phyloP scores from a whole-genome alignment of 2,888 invertebrate species.

The Zonitis immaculata region DNA sequence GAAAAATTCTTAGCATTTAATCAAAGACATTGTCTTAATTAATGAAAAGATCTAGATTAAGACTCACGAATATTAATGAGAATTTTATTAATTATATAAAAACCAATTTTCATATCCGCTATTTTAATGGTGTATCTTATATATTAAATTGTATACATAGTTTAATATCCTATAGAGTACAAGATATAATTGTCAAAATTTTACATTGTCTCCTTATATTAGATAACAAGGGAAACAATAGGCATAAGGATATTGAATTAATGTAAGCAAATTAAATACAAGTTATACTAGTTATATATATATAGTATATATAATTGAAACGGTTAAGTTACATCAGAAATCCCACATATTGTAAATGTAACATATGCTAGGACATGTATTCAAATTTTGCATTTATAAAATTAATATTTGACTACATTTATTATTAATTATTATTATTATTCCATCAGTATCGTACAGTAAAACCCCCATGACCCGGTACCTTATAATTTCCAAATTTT shows the following conservation, averaged over 20 bases:
- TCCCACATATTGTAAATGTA: constrained; percentile 20
- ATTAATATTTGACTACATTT: constrained; percentile 17
- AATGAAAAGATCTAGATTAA: too few relatives aligned
- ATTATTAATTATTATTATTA: too few relatives aligned
- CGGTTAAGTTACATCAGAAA: constrained; percentile 21
- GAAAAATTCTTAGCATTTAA: too few relatives aligned
- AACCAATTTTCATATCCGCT: too few relatives aligned
- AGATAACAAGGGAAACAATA: constrained; percentile 14
- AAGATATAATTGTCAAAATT: constrained; percentile 9
- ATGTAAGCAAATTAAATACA: constrained; percentile 24
- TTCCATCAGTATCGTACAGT: too few relatives aligned
- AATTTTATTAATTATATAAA: too few relatives aligned
- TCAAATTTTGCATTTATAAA: constrained; percentile 25
- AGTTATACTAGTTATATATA: constrained; percentile 23
- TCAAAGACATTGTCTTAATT: too few relatives aligned
- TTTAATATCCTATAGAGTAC: not conserved
- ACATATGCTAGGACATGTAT: constrained; percentile 24
- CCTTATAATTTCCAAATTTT: too few relatives aligned
- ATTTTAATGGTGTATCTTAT: too few relatives aligned
- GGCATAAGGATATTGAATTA: constrained; percentile 17
- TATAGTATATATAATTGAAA: constrained; percentile 20
- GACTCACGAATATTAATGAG: too few relatives aligned
- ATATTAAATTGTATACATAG: too few relatives aligned
- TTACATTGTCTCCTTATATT: constrained; percentile 4
- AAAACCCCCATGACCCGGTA: too few relatives aligned